Evolutionary conservation across 2,888 invertebrate genomes (phyloP), one percentile per base, ranked within the genome.

Genomic region (Aleiodes alternator): DNA sequence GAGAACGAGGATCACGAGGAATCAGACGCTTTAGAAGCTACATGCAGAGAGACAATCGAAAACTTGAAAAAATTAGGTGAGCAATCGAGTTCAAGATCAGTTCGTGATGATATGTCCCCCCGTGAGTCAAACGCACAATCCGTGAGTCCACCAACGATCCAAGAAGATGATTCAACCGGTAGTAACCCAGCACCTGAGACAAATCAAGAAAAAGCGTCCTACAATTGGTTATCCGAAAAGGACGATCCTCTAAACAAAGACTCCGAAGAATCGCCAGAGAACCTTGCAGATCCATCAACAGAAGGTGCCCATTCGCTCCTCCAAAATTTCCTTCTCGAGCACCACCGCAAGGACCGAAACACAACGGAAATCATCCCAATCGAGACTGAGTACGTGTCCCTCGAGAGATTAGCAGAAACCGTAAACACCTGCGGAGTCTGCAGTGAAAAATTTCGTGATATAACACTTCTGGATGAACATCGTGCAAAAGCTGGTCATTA

Each of bases 331-430:
- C 76, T 89, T n/a, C 84, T 87, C 8, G 88, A 89, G 11, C 87
- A 87, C 75, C 87, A 88, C 23, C 83, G 86, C 23, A 82, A 81
- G 38, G 80, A 79, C 79, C 79, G 80, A 23, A 77, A 69, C 51
- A 75, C 31, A 14, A 57, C 31, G 11, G 57, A 70, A 34, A 56
- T 51, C 8, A 59, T 79, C 12, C 85, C 84, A 0, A 82, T 82
- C 5, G 89, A 89, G 76, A 93, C 92, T 76, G 93, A 93, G 88
- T 94, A 93, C 82, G 93, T 94, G 79, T 93, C 94, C 0, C 87
- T 94, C 77, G 94, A 94, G 76, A 92, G 91, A 38, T 87, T 93
- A 80, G 93, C 93, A 0, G 90, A 90, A 1, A 92, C 92, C 0
- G 92, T 92, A 71, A 92, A 91, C 76, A 91, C 92, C 0, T 93